Percentiles rank a stretch among this genome's conserved stretches.
Evolutionary conservation across 2,888 invertebrate species (phyloP).

Genomic region (Rhabditoides inermis): DNA sequence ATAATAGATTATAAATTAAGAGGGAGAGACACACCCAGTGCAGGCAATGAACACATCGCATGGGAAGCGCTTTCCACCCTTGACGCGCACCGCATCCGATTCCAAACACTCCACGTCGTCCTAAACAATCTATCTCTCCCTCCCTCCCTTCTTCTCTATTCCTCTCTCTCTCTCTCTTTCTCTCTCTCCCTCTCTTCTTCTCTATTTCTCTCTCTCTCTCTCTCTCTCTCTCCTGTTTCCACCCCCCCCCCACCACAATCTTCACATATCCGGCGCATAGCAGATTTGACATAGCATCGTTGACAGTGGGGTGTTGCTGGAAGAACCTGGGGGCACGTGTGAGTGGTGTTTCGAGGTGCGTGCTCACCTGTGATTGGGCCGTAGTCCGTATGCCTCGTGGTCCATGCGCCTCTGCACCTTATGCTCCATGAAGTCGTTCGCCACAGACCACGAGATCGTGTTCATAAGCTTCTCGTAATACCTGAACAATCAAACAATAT

Average conservation of each 20-base stretch:
- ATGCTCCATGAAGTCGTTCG: conserved; percentile 50
- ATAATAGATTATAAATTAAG: too few species aligned
- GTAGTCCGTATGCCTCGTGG: conserved; percentile 47
- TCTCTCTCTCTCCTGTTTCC: too few species aligned
- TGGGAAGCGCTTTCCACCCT: conserved; percentile 34
- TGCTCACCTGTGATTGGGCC: conserved; percentile 37
- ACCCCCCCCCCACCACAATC: conserved; percentile 51
- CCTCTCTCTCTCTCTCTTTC: too few species aligned
- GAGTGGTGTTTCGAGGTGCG: background rate
- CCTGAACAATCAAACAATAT: conserved; percentile 11
- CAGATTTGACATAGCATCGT: conserved; percentile 55
- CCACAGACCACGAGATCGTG: conserved; percentile 38
- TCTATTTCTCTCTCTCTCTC: too few species aligned
- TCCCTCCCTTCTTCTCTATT: too few species aligned
- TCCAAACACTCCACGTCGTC: conserved; percentile 99
- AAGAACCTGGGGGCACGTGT: conserved; percentile 26
- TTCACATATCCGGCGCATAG: conserved; percentile 52
- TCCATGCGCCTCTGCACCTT: conserved; percentile 43
- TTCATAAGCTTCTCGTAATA: conserved; percentile 42
- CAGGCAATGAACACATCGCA: conserved; percentile 52
- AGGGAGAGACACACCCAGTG: too few species aligned
- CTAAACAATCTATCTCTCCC: too few species aligned
- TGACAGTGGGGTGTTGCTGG: conserved; percentile 53
- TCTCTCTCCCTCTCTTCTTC: too few species aligned
- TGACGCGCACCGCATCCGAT: conserved; percentile 83